Evolutionary conservation across 1,140 invertebrate species (phyloP).

Genomic region (Orius insidiosus): DNA sequence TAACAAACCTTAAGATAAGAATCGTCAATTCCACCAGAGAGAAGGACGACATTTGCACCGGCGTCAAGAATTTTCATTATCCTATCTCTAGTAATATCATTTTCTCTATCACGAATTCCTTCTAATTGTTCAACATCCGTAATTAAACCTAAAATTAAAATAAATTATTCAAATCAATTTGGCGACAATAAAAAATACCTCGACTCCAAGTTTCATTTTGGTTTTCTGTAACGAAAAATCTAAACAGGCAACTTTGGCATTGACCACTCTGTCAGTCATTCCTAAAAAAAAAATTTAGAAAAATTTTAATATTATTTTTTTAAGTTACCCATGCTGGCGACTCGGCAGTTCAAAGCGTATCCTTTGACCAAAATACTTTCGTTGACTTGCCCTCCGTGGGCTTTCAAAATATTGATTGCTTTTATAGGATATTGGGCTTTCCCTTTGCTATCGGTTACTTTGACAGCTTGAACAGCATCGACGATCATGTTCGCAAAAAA

Average conservation of each 20-base stretch:
- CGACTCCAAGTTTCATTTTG: constrained; percentile 97
- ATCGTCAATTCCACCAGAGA: constrained; percentile 95
- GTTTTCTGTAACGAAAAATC: constrained; percentile 94
- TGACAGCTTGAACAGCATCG: constrained; percentile 77
- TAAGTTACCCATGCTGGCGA: constrained; percentile 54
- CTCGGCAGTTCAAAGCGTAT: constrained; percentile 97
- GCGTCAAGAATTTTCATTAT: constrained; percentile 87
- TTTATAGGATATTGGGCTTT: constrained; percentile 84
- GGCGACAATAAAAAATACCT: constrained; percentile 47
- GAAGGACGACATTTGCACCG: constrained; percentile 91
- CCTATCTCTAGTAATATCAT: constrained; percentile 94
- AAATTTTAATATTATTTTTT: not conserved
- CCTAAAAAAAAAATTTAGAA: constrained; percentile 29
- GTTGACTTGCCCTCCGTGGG: constrained; percentile 82
- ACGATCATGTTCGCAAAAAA: constrained; percentile 95
- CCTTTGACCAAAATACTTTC: constrained; percentile 83
- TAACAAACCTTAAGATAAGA: constrained; percentile 75
- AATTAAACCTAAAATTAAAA: constrained; percentile 50
- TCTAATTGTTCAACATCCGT: constrained; percentile 91
- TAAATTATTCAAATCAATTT: too few relatives aligned
- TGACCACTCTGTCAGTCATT: constrained; percentile 78
- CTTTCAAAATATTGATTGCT: constrained; percentile 93
- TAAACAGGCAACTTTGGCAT: constrained; percentile 95
- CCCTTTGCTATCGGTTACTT: constrained; percentile 66
- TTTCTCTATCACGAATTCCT: constrained; percentile 80